Conservation (phyloP, 2,113 vertebrate species). For the Synchiropus splendidus region DNA sequence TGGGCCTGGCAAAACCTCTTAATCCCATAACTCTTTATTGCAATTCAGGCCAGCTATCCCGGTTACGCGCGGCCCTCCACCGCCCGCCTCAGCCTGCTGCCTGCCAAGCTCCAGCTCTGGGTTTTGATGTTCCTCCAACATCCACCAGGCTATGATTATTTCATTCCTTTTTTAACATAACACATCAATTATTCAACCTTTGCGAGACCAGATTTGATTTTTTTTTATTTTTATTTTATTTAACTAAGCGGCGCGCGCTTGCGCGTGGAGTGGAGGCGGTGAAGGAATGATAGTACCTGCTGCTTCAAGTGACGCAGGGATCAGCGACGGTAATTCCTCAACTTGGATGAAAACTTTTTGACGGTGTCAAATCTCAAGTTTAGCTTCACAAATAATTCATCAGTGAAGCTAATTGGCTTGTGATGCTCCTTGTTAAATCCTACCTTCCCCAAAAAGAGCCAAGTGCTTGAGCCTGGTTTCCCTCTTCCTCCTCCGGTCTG, state of each 20-base stretch:
- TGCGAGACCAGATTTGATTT: constrained; percentile 44
- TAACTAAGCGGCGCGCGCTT: constrained; percentile 34
- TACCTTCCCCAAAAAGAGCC: constrained; percentile 46
- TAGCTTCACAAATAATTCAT: constrained; percentile 24
- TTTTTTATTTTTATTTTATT: constrained; percentile 43
- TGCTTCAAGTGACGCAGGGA: constrained; percentile 29
- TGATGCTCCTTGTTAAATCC: constrained; percentile 34
- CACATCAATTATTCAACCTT: constrained; percentile 57
- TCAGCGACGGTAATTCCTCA: constrained; percentile 2
- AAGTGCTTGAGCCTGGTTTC: neutral
- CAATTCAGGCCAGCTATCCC: constrained; percentile 42
- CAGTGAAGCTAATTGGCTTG: constrained; percentile 38
- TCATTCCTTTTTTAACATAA: constrained; percentile 59
- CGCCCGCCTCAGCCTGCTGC: constrained; percentile 35
- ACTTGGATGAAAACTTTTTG: too few species aligned
- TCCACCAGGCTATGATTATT: constrained; percentile 58
- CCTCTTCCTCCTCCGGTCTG: constrained; percentile 8
- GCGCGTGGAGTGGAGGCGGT: neutral
- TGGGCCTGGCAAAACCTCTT: constrained; percentile 47
- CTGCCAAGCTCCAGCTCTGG: constrained; percentile 40
- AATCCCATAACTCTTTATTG: constrained; percentile 41
- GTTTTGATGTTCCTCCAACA: constrained; percentile 59
- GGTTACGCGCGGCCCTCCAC: constrained; percentile 40
- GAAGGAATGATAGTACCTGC: constrained; percentile 37
- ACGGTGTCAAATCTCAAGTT: constrained; percentile 7